Evolutionary conservation across 2,113 vertebrate genomes (phyloP).

Genomic region (Malurus alboscapulatus): DNA sequence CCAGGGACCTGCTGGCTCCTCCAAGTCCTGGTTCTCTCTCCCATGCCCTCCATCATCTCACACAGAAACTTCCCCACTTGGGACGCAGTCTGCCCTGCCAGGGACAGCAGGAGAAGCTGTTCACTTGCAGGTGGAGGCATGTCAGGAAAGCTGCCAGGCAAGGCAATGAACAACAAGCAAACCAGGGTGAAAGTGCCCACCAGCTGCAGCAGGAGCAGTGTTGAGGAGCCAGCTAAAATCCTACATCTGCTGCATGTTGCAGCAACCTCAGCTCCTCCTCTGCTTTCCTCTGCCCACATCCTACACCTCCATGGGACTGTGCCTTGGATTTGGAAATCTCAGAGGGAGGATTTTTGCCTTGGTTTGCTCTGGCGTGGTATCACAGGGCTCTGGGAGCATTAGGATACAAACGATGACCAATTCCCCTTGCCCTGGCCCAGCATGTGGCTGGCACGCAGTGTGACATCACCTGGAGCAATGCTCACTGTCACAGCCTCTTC

Average conservation of each 20-base stretch:
- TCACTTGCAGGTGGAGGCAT: background rate
- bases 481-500: background rate
- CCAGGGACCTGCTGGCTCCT: background rate
- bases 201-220: background rate
- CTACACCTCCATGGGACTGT: background rate
- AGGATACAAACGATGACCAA: accelerated
- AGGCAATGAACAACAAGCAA: background rate
- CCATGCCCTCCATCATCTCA: background rate
- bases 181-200: background rate
- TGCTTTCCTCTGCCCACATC: background rate
- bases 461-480: background rate
- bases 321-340: background rate
- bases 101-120: background rate
- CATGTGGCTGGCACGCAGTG: accelerated
- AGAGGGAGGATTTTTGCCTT: background rate
- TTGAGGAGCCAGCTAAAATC: background rate
- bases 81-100: background rate
- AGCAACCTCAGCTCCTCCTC: background rate
- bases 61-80: background rate
- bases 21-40: background rate
- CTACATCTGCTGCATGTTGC: accelerated
- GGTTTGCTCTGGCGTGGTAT: background rate
- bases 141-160: background rate
- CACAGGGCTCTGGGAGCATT: background rate
- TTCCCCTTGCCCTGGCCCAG: background rate